These are phyloP conservation scores for Vanessa cardui DNA, from an alignment of 2,888 invertebrate genomes.

Conservation along the genomic window DNA sequence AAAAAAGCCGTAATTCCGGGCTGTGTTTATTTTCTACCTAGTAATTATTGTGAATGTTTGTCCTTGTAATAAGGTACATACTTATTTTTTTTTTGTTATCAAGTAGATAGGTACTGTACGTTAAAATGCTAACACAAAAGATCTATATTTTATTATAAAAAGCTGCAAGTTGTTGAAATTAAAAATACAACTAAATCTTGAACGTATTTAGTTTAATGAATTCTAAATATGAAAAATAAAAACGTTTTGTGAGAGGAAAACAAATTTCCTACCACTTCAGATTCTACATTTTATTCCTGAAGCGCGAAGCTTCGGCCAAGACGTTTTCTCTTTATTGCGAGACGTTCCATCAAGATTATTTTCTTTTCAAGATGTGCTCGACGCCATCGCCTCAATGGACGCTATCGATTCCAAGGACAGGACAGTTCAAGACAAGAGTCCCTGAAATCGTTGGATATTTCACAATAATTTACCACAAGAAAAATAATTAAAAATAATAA, in stretches of 20 bases:
- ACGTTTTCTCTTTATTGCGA: conserved; percentile 65
- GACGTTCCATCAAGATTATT: conserved; percentile 76
- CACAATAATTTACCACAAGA: neutral
- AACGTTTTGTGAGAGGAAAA: conserved; percentile 59
- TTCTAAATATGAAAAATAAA: conserved; percentile 61
- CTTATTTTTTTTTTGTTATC: no score
- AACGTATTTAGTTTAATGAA: conserved; percentile 42
- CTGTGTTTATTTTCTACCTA: no score
- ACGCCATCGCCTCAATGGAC: conserved; percentile 56
- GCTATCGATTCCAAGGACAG: conserved; percentile 56
- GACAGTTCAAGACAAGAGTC: conserved; percentile 8
- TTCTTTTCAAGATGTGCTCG: conserved; percentile 64
- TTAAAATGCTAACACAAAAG: no score
- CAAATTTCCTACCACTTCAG: conserved; percentile 58
- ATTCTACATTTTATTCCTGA: conserved; percentile 60
- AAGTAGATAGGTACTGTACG: no score
- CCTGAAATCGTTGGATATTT: conserved; percentile 7
- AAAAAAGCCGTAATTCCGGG: no score
- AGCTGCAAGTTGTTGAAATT: no score
- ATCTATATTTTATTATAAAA: no score
- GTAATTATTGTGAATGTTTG: no score
- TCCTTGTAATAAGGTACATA: no score
- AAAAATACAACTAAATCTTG: neutral
- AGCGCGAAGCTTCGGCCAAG: conserved; percentile 52
- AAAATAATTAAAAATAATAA: no score